Conservation (phyloP, 2,888 invertebrate species). For the Parnassius orleans region DNA sequence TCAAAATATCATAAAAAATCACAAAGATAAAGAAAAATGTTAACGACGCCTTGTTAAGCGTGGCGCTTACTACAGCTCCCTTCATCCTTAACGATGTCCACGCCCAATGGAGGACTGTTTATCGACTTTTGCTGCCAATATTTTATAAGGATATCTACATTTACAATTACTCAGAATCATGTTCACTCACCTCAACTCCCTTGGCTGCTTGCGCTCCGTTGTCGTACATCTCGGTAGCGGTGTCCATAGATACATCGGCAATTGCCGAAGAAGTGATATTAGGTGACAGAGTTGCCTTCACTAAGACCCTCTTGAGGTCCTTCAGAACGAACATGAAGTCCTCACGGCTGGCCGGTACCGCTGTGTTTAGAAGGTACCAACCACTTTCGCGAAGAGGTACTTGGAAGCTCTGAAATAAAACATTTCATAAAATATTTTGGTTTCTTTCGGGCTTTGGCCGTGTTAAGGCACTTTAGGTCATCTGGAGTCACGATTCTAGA, state of each 20-base stretch:
- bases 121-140: too few relatives aligned
- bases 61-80: too few relatives aligned
- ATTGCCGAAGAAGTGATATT: constrained; percentile 85
- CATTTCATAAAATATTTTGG: too few relatives aligned
- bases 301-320: constrained; percentile 89
- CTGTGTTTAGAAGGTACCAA: constrained; percentile 77
- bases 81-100: too few relatives aligned
- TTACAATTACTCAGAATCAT: neutral
- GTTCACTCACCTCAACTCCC: constrained; percentile 85
- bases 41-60: too few relatives aligned
- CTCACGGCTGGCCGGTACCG: constrained; percentile 80
- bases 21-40: too few relatives aligned
- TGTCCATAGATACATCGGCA: constrained; percentile 92
- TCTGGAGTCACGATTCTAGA: too few relatives aligned
- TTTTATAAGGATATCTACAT: too few relatives aligned
- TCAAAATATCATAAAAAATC: too few relatives aligned
- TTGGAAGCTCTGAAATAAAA: constrained; percentile 74
- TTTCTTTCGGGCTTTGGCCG: too few relatives aligned
- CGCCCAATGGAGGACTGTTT: too few relatives aligned
- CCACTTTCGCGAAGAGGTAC: constrained; percentile 84
- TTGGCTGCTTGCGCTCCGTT: constrained; percentile 83
- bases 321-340: constrained; percentile 93
- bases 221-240: constrained; percentile 84
- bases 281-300: constrained; percentile 86
- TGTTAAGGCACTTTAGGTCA: too few relatives aligned